A percentile compares a stretch with the other conserved stretches of the same genome.
phyloP scores from a whole-genome alignment of 1,140 invertebrate species.

The Oryctes rhinoceros region DNA sequence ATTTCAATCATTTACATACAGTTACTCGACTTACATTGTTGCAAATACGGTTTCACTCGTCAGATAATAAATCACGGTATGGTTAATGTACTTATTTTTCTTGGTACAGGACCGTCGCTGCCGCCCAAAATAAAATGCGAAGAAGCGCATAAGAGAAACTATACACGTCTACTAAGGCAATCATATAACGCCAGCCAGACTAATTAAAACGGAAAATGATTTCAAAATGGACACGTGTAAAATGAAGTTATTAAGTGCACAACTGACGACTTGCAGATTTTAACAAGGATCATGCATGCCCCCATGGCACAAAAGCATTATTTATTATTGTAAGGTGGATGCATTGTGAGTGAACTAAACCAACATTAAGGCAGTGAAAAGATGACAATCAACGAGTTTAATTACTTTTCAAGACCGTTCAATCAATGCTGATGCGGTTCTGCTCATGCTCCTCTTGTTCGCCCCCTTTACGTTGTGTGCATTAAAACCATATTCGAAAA shows the following conservation, averaged over 20 bases:
- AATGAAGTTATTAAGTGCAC: constrained; percentile 47
- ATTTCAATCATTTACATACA: not conserved
- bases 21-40: not conserved
- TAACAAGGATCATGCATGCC: constrained; percentile 46
- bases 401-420: constrained; percentile 49
- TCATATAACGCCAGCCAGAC: constrained; percentile 15
- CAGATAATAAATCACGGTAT: constrained; percentile 28
- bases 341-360: constrained; percentile 46
- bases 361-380: constrained; percentile 48
- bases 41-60: not conserved
- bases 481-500: no score
- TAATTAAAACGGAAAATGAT: constrained; percentile 41
- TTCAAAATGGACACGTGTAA: constrained; percentile 35
- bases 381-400: constrained; percentile 50
- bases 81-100: not conserved
- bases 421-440: constrained; percentile 40
- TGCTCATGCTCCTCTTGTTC: not conserved
- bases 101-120: not conserved
- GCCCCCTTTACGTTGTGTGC: not conserved
- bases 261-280: constrained; percentile 44
- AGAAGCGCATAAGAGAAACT: not conserved
- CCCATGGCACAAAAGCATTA: constrained; percentile 45
- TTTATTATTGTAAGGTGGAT: constrained; percentile 48
- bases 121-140: not conserved
- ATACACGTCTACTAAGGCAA: not conserved